Evolutionary conservation across 2,888 invertebrate species (phyloP), one percentile per base, ranked within the genome.

Genomic region (Trachelus stipa): DNA sequence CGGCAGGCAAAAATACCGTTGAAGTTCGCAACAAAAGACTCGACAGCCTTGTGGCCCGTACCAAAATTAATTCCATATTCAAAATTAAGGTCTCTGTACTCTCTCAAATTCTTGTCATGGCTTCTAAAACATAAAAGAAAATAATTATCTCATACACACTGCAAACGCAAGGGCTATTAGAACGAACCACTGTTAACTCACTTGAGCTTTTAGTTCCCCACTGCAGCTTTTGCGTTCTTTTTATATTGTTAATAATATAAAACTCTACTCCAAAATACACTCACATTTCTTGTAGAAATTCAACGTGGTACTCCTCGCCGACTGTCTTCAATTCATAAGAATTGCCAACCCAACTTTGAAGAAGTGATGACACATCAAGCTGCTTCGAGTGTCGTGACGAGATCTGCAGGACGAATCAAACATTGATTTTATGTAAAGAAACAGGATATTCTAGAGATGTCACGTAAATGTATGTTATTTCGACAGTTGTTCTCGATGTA

Each of bases 51-150:
- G 82, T 23, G 40, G 83, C 83, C n/a, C 86, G 84, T n/a, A 79
- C 78, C 34, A 87, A 79, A 34, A 87, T 77, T 34, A 85, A 73
- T 73, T 87, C 87, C 88, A 88, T 88, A 79, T 81, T 87, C 76
- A 15, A 71, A 71, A 71, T 56, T 15, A 71, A 33, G 69, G 12
- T 34, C 4, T 31, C 71, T 31, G 71, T 71, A 33, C 4, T 34
- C 12, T 11, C 31, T 71, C 2, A 56, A 23, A 56, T 56, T 56
- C 56, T 56, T 56, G 56, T 56, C 56, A 56, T 56, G 56, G 23
- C 56, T 56, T 56, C 56, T 56, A 56, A 23, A 56, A 56, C 15
- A 2, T 23, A 23, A 56, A 56, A 56, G 23, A 56, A 56, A 40
- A 23, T 40, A 6, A 56, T 23, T 56, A 9, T 56, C 23, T 23